These are phyloP conservation scores for Donacobius atricapilla DNA, from an alignment of 2,113 vertebrate species.

Conservation along the genomic window DNA sequence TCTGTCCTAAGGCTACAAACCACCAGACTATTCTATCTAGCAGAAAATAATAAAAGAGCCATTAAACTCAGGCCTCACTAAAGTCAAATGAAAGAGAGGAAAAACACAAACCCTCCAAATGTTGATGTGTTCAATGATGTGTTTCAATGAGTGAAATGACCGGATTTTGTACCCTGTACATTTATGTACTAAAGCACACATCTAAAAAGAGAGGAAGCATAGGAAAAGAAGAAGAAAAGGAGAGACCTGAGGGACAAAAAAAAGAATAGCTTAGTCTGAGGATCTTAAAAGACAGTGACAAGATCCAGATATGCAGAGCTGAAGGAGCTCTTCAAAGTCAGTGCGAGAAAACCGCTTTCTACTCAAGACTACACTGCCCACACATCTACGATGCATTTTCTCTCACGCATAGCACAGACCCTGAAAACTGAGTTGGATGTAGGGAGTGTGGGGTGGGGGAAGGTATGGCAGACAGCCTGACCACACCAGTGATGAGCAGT, in stretches of 20 bases:
- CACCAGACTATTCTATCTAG: background rate
- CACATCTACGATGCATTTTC: background rate
- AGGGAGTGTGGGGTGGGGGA: background rate
- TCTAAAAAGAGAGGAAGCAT: background rate
- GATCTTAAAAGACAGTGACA: background rate
- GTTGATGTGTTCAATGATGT: background rate
- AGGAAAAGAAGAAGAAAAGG: background rate
- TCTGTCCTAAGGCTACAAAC: background rate
- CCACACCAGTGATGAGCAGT: background rate
- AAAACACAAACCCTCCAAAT: background rate
- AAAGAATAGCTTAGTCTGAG: background rate
- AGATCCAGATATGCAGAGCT: background rate
- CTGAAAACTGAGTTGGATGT: background rate
- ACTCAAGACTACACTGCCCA: background rate
- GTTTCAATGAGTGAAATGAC: background rate
- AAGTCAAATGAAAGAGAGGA: background rate
- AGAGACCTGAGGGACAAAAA: background rate
- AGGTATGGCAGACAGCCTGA: background rate
- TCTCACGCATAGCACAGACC: background rate
- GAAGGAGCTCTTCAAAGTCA: background rate
- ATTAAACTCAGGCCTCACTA: background rate
- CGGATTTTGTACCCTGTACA: background rate
- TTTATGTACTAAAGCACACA: background rate
- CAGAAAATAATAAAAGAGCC: background rate
- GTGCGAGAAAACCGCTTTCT: background rate